These are phyloP conservation scores for Paramormyrops kingsleyae DNA, from an alignment of 2,113 vertebrate genomes.

Conservation along the genomic window DNA sequence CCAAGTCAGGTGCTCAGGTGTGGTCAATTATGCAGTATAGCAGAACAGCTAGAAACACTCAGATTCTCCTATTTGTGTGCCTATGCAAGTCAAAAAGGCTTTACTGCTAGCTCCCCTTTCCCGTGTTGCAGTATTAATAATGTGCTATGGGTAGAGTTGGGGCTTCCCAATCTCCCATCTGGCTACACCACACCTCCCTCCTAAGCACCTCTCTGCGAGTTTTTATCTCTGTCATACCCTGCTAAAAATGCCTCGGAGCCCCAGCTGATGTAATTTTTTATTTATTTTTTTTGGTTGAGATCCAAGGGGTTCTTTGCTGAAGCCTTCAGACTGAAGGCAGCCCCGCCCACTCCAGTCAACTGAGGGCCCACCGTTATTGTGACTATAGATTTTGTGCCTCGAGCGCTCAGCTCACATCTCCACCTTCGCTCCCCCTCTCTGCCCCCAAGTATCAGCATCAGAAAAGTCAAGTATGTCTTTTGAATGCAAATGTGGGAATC, in stretches of 20 bases:
- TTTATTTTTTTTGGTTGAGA: background rate
- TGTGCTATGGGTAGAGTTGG: background rate
- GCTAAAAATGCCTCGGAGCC: background rate
- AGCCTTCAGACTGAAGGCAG: background rate
- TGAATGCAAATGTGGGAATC: background rate
- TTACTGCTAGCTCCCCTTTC: background rate
- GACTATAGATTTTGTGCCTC: background rate
- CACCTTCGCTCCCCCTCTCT: background rate
- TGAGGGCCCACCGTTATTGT: background rate
- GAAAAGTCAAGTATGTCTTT: background rate
- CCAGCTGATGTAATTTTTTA: background rate
- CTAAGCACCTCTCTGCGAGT: background rate
- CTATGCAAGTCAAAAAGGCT: background rate
- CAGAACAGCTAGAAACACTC: background rate
- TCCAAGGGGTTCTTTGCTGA: background rate
- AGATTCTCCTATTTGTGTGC: background rate
- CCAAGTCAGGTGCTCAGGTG: background rate
- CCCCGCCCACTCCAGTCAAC: background rate
- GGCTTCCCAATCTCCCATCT: background rate
- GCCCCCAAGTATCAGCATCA: conserved; percentile 1
- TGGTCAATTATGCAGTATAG: background rate
- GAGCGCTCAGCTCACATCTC: background rate
- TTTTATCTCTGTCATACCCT: background rate
- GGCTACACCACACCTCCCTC: background rate
- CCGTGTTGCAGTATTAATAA: background rate